Percentiles rank a stretch among this genome's conserved stretches.
Evolutionary conservation across 2,113 vertebrate species (phyloP).

Genomic region (Patagioenas fasciata): DNA sequence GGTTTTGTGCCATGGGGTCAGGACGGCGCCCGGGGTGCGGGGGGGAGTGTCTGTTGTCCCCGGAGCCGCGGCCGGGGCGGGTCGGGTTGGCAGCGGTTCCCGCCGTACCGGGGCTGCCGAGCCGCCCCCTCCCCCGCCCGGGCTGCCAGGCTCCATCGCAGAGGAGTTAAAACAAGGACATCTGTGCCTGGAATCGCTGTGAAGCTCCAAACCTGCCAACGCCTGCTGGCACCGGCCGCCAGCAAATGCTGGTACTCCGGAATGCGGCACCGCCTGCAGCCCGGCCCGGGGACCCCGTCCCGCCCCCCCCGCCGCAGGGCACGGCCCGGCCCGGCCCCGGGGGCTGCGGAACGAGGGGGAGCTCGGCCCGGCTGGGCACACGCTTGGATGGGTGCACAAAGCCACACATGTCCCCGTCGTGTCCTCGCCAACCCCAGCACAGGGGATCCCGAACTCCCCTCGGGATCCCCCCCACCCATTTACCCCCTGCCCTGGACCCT

Average conservation of each 20-base stretch:
- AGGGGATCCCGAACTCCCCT: neutral
- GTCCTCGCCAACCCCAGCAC: neutral
- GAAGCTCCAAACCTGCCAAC: slow-evolving; percentile 76
- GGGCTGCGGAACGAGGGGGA: neutral
- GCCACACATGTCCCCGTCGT: neutral
- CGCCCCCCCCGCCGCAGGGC: neutral
- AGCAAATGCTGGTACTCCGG: slow-evolving; percentile 82
- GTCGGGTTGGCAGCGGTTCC: neutral
- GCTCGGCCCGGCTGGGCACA: neutral
- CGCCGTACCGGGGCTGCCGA: neutral
- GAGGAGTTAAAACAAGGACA: slow-evolving; percentile 78
- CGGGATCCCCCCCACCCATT: neutral
- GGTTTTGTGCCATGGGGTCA: accelerated
- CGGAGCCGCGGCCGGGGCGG: neutral
- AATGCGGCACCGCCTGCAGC: slow-evolving; percentile 67
- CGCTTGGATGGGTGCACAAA: neutral
- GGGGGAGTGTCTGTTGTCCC: neutral
- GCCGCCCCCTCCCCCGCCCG: slow-evolving; percentile 43
- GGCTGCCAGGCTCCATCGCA: slow-evolving; percentile 74
- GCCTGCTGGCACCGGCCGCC: slow-evolving; percentile 76
- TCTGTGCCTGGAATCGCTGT: slow-evolving; percentile 77
- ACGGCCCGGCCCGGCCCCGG: neutral
- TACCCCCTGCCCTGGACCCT: neutral
- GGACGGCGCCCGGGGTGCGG: neutral
- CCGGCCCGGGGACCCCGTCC: neutral